Percentiles rank a stretch among this genome's conserved stretches.
These are phyloP conservation scores for Haliaeetus leucogaster DNA, from an alignment of 2,113 vertebrate species.

Conservation along the genomic window DNA sequence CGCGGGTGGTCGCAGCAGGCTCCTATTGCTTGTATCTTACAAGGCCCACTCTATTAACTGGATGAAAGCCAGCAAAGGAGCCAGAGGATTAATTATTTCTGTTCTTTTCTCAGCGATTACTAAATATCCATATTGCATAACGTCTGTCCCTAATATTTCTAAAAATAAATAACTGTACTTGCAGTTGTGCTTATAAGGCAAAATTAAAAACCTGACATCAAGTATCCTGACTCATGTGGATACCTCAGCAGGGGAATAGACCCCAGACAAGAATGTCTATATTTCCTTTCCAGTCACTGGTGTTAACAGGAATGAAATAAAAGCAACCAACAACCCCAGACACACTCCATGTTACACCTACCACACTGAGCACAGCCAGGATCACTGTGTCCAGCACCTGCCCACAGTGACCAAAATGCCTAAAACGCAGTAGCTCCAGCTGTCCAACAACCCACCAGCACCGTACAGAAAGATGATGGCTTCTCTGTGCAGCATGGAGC, in stretches of 20 bases:
- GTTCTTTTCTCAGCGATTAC: background rate
- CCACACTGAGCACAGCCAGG: background rate
- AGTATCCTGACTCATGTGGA: background rate
- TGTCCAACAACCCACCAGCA: background rate
- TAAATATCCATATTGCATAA: background rate
- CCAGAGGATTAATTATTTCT: background rate
- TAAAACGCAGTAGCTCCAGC: background rate
- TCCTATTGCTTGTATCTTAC: background rate
- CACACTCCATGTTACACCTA: rapidly evolving
- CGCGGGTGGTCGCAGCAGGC: background rate
- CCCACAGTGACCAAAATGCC: background rate
- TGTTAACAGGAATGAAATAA: background rate
- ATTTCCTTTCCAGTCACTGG: background rate
- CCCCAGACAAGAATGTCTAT: background rate
- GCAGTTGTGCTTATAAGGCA: background rate
- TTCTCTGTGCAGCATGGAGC: background rate
- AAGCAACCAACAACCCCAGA: background rate
- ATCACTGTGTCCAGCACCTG: background rate
- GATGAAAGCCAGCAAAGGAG: background rate
- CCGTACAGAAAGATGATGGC: background rate
- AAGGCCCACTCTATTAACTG: background rate
- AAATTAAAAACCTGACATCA: background rate
- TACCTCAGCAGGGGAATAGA: background rate
- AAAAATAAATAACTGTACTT: background rate
- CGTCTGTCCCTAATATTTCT: background rate